Evolutionary conservation across 2,888 invertebrate genomes (phyloP).

Genomic region (Didymodactylos carnosus): DNA sequence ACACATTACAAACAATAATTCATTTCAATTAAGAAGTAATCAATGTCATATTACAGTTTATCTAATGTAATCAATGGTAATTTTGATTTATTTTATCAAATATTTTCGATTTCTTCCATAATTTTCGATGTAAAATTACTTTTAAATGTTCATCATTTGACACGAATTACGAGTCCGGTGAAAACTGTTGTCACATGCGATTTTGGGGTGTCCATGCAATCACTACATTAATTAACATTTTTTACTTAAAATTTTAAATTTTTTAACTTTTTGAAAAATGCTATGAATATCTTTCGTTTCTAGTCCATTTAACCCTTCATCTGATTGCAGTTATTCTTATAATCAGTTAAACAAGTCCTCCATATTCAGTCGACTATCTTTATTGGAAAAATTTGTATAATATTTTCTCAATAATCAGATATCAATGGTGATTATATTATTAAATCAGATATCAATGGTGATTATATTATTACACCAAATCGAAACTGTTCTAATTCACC

Average conservation of each 20-base stretch:
- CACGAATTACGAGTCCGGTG: not conserved
- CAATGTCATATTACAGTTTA: not conserved
- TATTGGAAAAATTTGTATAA: conserved; percentile 41
- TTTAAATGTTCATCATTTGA: not conserved
- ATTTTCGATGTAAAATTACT: not conserved
- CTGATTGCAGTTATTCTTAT: not conserved
- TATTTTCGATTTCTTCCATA: not conserved
- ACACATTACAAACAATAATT: no score
- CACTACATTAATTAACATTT: conserved; percentile 63
- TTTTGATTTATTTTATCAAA: not conserved
- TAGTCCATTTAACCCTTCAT: not conserved
- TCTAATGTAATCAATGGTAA: not conserved
- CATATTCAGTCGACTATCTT: not conserved
- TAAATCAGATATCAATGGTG: conserved; percentile 49
- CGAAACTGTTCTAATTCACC: no score
- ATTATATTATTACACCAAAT: not conserved
- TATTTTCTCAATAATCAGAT: conserved; percentile 61
- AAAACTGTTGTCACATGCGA: not conserved
- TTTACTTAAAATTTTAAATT: conserved; percentile 47
- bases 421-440: conserved; percentile 91
- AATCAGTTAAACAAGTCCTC: not conserved
- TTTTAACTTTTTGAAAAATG: not conserved
- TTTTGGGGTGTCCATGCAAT: conserved; percentile 38
- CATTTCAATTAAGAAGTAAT: no score
- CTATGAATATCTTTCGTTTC: not conserved